Percentiles rank a stretch among this genome's conserved stretches.
Conservation (phyloP, 1,140 invertebrate genomes). For the Rhopalosiphum padi region DNA sequence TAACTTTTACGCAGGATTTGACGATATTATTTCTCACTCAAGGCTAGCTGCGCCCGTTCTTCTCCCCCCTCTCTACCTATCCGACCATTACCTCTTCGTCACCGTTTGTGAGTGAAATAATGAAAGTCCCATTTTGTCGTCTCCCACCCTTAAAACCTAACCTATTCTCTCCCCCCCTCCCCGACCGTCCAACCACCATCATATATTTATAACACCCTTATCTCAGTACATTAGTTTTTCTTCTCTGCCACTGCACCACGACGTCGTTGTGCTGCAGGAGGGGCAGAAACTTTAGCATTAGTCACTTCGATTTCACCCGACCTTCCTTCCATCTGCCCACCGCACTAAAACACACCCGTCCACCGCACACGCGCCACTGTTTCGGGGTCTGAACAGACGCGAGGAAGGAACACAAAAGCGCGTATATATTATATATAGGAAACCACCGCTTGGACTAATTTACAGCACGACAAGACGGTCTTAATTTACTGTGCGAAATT, state of each 20-base stretch:
- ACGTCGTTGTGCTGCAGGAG: not conserved
- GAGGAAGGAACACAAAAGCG: constrained; percentile 18
- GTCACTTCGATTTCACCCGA: constrained; percentile 54
- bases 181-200: not conserved
- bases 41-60: not conserved
- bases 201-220: constrained; percentile 45
- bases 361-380: not conserved
- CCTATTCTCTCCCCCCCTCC: not conserved
- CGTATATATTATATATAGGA: not conserved
- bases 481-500: constrained; percentile 33
- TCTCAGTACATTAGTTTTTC: constrained; percentile 53
- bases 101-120: constrained; percentile 33
- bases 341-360: not conserved
- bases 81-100: not conserved
- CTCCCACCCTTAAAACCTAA: not conserved
- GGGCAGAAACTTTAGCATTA: constrained; percentile 41
- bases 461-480: constrained; percentile 28
- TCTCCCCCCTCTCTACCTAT: not conserved
- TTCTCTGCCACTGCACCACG: not conserved
- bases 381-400: not conserved
- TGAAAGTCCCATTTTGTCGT: constrained; percentile 51
- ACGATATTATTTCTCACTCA: constrained; percentile 55
- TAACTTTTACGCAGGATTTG: constrained; percentile 32
- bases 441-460: constrained; percentile 41
- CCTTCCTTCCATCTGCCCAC: not conserved